Evolutionary conservation across 2,888 invertebrate species (phyloP).

Genomic region (Agonopterix arenella): DNA sequence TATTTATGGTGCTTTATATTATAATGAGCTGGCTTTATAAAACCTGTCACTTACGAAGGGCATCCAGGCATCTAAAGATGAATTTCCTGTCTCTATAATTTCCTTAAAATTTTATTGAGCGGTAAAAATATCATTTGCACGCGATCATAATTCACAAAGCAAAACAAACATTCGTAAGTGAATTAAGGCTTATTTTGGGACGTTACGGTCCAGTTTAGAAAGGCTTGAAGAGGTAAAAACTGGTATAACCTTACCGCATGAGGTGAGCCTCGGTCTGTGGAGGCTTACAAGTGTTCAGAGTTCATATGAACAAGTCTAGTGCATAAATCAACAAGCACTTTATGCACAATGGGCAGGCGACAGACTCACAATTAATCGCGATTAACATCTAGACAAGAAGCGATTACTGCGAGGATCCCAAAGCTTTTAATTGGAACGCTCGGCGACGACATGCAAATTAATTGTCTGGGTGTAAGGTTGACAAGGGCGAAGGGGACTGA

Average conservation of each 20-base stretch:
- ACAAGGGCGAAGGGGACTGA: background rate
- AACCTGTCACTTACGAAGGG: too few species aligned
- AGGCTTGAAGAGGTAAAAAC: background rate
- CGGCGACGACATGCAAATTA: slow-evolving; percentile 44
- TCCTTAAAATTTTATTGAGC: too few species aligned
- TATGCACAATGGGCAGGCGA: slow-evolving; percentile 19
- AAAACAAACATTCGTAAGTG: too few species aligned
- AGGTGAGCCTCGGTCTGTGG: background rate
- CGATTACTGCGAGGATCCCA: background rate
- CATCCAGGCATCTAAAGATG: too few species aligned
- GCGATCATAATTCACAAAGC: too few species aligned
- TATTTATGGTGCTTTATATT: too few species aligned
- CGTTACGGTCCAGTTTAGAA: too few species aligned
- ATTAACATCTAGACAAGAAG: slow-evolving; percentile 24
- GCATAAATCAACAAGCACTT: slow-evolving; percentile 26
- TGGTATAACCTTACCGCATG: background rate
- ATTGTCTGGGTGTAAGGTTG: slow-evolving; percentile 20
- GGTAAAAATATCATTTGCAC: too few species aligned
- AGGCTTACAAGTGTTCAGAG: slow-evolving; percentile 2
- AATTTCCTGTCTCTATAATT: too few species aligned
- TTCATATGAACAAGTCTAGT: slow-evolving; percentile 15
- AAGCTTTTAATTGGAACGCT: slow-evolving; percentile 35
- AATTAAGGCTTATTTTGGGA: too few species aligned
- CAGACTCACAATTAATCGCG: slow-evolving; percentile 37
- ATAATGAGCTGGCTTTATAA: too few species aligned